Evolutionary conservation across 23 tunicate species (phyloP), one percentile per base, ranked within the genome.

Genomic region (Phallusia fumigata): DNA sequence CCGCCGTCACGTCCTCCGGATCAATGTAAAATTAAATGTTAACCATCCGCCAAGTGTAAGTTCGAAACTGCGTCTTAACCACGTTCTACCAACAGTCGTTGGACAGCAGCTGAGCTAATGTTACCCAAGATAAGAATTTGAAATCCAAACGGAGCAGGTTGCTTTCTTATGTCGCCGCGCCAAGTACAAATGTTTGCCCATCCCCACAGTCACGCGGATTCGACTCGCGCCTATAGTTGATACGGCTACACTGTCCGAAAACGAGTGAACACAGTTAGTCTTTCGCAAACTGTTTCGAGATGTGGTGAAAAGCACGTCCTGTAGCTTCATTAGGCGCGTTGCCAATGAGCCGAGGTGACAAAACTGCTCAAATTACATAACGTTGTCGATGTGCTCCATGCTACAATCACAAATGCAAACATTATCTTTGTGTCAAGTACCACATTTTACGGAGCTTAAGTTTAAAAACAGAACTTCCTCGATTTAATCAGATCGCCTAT

Each of bases 111-210:
- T 58, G 69, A 58, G 69, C 69, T 58, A 58, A 58, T 58, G 69
- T 58, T 58, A 21, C 69, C 3, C 5, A 22, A 6, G 69, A 58
- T 58, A 58, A 58, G 69, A 58, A 58, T 58, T 58, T 21, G 69
- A 58, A 58, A 16, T 22, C 26, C 69, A 58, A 58, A 58, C 69
- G 69, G 16, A 8, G 69, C 28, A 58, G 28, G 26, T 58, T 24
- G 69, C 69, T 58, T 58, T 58, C 69, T 58, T 16, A 58, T 58
- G 69, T 58, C 69, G 28, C 69, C 69, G 69, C 69, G 69, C 69
- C 47, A 24, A 58, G 69, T 58, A 58, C 69, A 58, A 58, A 58
- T 58, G 69, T 58, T 58, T 58, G 69, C 28, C 69, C 11, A 6
- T 24, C 26, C 16, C 69, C 69, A 58, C 69, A 24, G 2, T 58